A percentile compares a stretch with the other conserved stretches of the same genome.
Evolutionary conservation across 30 jellyfish, hydroid and myxozoan genomes (phyloP).

Genomic region (Mastigias papua): DNA sequence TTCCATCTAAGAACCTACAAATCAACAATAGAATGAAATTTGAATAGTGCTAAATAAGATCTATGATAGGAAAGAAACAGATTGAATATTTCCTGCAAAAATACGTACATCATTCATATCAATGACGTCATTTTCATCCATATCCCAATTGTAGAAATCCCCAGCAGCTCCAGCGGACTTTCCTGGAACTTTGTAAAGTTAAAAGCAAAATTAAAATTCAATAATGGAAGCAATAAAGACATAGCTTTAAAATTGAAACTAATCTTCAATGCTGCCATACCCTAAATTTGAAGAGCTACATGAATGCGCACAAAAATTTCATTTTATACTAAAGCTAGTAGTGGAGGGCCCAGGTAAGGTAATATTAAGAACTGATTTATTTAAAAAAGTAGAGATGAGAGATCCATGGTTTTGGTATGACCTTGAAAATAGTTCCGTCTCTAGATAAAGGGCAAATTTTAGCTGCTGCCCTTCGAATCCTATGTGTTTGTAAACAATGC

Average conservation of each 20-base stretch:
- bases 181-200: slow-evolving; percentile 72
- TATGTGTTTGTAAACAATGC: too few relatives aligned
- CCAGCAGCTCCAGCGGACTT: slow-evolving; percentile 94
- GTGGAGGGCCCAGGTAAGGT: too few relatives aligned
- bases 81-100: background rate
- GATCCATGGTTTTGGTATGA: too few relatives aligned
- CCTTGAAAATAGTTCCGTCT: too few relatives aligned
- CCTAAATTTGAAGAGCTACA: too few relatives aligned
- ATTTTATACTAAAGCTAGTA: too few relatives aligned
- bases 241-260: background rate
- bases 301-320: too few relatives aligned
- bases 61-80: background rate
- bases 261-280: too few relatives aligned
- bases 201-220: background rate
- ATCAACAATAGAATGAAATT: background rate
- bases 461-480: too few relatives aligned
- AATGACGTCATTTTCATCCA: slow-evolving; percentile 76
- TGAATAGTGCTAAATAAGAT: background rate
- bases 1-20: slow-evolving; percentile 63
- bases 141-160: slow-evolving; percentile 89
- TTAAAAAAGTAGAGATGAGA: too few relatives aligned
- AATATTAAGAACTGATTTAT: too few relatives aligned
- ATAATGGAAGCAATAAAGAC: background rate
- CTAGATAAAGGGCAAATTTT: too few relatives aligned
- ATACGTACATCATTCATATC: slow-evolving; percentile 84